Conservation (phyloP, 2,797 vertebrate species). For the Notamacropus eugenii region DNA sequence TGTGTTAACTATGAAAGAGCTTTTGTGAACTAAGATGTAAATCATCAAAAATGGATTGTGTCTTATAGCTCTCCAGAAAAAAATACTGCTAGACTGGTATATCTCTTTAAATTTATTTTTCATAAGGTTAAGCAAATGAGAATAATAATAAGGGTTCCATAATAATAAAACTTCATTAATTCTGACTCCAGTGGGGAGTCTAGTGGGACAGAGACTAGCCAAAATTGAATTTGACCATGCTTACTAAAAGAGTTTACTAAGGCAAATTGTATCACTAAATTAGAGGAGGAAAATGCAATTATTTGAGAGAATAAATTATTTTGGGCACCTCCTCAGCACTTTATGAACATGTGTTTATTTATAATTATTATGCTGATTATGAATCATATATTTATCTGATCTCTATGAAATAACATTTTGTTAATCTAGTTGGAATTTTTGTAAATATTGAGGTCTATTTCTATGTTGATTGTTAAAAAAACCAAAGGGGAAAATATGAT, state of each 20-base stretch:
- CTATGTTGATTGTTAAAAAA: background rate
- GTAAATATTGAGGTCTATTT: background rate
- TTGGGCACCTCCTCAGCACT: constrained; percentile 4
- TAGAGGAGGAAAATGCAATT: constrained; percentile 11
- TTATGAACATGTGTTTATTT: constrained; percentile 6
- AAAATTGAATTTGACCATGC: constrained; percentile 46
- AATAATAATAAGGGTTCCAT: background rate
- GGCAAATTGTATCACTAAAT: constrained; percentile 9
- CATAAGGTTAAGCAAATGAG: background rate
- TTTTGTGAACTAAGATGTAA: background rate
- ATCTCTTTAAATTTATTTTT: background rate
- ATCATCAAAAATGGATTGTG: background rate
- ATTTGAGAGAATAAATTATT: constrained; percentile 48
- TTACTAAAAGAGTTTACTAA: constrained; percentile 36
- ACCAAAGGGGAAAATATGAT: background rate
- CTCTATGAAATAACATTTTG: background rate
- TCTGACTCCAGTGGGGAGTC: constrained; percentile 44
- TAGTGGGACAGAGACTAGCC: constrained; percentile 38
- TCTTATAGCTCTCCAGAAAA: background rate
- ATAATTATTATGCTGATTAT: background rate
- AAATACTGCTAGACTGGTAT: background rate
- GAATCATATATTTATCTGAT: background rate
- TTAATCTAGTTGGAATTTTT: background rate
- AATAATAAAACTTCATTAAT: constrained; percentile 41
- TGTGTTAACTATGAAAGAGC: background rate